Evolutionary conservation across 2,888 invertebrate genomes (phyloP), one percentile per base, ranked within the genome.

Genomic region (Willowsia nigromaculata): DNA sequence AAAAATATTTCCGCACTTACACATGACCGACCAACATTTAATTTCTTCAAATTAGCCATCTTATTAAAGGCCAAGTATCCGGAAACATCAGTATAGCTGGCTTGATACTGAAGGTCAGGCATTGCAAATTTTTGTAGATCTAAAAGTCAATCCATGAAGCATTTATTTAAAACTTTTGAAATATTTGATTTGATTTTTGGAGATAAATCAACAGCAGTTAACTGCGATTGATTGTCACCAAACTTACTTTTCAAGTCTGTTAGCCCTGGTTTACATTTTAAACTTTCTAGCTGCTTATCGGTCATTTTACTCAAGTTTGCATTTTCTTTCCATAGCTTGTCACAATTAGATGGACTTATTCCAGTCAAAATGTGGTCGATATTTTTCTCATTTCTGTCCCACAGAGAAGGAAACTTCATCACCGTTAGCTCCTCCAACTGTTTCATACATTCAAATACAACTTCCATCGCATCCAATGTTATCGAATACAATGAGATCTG

Each of bases 51-150:
- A 27, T 71, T 90, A 25, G 88, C 47, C 86, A 91, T 90, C 27
- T 71, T 80, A 9, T 71, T 30, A 33, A 91, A 90, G 4, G 87
- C 90, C 6, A 90, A 71, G 40, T 90, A 90, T 1, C 90, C 91
- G 18, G 90, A 86, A 13, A 91, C 81, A 47, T 91, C 91, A 6
- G 90, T 90, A 5, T 90, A 78, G 9, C 71, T 81, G 0, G 87
- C 90, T 53, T 88, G 83, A 68, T 89, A 89, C 43, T 90, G 91
- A 11, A 90, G 47, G 59, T 91, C 91, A n/a, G 84, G 90, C 84
- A 91, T 89, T 11, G 65, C 59, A 15, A 91, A 47, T 53, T 76
- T 86, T 50, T 65, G 82, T 9, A 91, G 37, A 13, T 85, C 90
- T 91, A 27, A 1, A 80, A 78, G 6, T 56, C 3, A 56, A 80